Percentiles rank a stretch among this genome's conserved stretches.
Conservation (phyloP, 2,113 vertebrate genomes). For the Rana temporaria region DNA sequence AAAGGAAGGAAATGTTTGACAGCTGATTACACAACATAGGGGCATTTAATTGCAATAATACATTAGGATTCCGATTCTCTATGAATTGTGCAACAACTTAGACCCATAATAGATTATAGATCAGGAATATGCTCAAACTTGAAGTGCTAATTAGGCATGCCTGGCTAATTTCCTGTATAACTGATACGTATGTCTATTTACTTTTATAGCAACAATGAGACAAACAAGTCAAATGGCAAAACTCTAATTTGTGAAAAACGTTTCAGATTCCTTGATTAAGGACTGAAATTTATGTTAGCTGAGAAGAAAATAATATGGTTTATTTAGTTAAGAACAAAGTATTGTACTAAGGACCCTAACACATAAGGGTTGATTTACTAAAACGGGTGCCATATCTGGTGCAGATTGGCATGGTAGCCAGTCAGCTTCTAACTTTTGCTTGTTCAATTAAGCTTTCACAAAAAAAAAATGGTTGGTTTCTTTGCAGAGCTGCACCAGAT, state of each 20-base stretch:
- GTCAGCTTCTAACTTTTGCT: no score
- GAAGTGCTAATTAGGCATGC: conserved; percentile 1
- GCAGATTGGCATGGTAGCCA: no score
- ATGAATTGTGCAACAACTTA: conserved; percentile 4
- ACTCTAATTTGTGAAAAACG: neutral
- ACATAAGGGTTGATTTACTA: no score
- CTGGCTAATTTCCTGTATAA: neutral
- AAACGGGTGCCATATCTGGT: no score
- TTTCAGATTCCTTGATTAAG: neutral
- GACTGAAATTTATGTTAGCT: no score
- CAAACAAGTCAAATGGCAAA: neutral
- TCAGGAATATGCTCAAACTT: conserved; percentile 4
- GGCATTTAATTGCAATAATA: neutral
- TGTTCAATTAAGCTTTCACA: no score
- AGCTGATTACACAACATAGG: neutral
- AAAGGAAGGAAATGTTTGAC: neutral
- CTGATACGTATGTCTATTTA: neutral
- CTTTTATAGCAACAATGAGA: neutral
- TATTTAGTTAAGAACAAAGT: no score
- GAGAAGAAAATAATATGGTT: no score
- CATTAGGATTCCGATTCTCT: neutral
- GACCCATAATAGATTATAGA: conserved; percentile 18
- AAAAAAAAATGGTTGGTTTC: no score
- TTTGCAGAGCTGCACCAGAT: no score
- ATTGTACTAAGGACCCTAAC: no score